These are phyloP conservation scores for Cremastinae sp. DNA, from an alignment of 2,888 invertebrate species.

Conservation along the genomic window DNA sequence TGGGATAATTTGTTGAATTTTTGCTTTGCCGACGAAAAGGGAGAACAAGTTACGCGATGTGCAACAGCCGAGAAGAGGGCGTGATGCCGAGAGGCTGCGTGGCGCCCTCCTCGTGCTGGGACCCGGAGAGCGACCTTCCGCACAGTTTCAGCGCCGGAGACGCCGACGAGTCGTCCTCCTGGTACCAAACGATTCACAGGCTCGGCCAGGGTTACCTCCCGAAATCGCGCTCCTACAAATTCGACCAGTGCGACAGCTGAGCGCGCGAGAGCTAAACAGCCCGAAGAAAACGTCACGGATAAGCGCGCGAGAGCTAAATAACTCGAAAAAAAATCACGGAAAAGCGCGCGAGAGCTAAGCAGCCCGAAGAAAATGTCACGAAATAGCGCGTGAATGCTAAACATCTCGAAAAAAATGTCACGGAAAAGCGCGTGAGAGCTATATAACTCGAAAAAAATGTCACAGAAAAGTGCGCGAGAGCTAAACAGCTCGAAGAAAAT, in stretches of 20 bases:
- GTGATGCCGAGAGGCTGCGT: slow-evolving; percentile 65
- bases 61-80: slow-evolving; percentile 68
- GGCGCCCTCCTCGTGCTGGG: slow-evolving; percentile 70
- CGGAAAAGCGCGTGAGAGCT: too few relatives aligned
- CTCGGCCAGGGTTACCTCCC: slow-evolving; percentile 82
- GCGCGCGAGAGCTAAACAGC: slow-evolving; percentile 28
- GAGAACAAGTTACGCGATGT: slow-evolving; percentile 78
- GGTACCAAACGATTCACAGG: slow-evolving; percentile 82
- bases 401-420: too few relatives aligned
- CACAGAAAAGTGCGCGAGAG: too few relatives aligned
- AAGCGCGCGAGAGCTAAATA: neutral
- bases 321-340: too few relatives aligned
- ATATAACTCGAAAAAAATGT: too few relatives aligned
- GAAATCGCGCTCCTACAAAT: slow-evolving; percentile 86
- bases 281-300: neutral
- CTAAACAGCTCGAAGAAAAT: too few relatives aligned
- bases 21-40: slow-evolving; percentile 55
- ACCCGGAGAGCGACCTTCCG: slow-evolving; percentile 72
- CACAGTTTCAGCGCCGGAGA: slow-evolving; percentile 88
- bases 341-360: too few relatives aligned
- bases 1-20: neutral
- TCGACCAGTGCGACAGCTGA: slow-evolving; percentile 81
- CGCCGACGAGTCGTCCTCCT: slow-evolving; percentile 83
- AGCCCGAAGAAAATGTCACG: too few relatives aligned
- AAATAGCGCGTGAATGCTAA: too few relatives aligned